These are phyloP conservation scores for Eupithecia centaureata DNA, from an alignment of 2,888 invertebrate species.

Conservation along the genomic window DNA sequence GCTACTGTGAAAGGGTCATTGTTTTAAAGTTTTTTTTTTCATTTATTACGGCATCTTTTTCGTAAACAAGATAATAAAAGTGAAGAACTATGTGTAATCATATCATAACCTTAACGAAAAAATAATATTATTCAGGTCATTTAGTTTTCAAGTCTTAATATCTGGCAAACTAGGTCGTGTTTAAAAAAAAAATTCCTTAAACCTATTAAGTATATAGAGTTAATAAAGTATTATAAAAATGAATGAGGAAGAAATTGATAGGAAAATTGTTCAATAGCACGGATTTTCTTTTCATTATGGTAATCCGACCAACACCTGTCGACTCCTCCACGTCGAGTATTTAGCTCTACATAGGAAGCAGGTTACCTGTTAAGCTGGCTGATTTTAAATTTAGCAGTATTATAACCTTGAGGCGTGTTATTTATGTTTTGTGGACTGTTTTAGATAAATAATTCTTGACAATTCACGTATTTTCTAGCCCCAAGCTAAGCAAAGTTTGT, in stretches of 20 bases:
- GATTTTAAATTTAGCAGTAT: not conserved
- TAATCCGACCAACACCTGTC: conserved; percentile 44
- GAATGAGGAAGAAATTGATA: conserved; percentile 27
- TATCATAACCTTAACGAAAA: too few species aligned
- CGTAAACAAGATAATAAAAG: too few species aligned
- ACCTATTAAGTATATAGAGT: not conserved
- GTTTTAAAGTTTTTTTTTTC: too few species aligned
- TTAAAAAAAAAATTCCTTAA: not conserved
- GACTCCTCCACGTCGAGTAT: conserved; percentile 13
- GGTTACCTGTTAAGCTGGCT: not conserved
- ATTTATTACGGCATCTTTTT: too few species aligned
- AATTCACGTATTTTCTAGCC: too few species aligned
- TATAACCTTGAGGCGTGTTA: not conserved
- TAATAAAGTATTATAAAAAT: not conserved
- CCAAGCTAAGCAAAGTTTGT: too few species aligned
- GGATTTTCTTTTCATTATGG: conserved; percentile 38
- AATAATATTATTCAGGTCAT: too few species aligned
- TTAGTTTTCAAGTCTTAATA: too few species aligned
- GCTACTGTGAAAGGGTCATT: too few species aligned
- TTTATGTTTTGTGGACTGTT: not conserved
- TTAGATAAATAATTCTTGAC: too few species aligned
- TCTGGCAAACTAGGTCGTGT: too few species aligned
- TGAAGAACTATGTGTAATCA: too few species aligned
- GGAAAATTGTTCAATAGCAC: conserved; percentile 35
- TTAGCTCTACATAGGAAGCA: conserved; percentile 13